Conservation (phyloP, 1,140 invertebrate genomes). For the Pinna nobilis region DNA sequence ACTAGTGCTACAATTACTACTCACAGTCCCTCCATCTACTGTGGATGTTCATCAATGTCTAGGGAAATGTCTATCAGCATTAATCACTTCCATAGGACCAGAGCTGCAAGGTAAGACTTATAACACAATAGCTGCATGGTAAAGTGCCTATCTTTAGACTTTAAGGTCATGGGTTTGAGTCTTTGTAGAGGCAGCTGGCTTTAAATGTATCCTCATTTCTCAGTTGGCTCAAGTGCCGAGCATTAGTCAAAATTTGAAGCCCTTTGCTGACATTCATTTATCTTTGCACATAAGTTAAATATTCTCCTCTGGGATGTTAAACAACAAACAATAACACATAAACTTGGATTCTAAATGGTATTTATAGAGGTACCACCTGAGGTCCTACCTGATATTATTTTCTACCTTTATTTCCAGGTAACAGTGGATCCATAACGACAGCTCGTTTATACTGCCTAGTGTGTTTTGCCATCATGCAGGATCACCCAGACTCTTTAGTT, state of each 20-base stretch:
- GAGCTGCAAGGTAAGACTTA: slow-evolving; percentile 88
- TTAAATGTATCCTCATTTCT: too few relatives aligned
- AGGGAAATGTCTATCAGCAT: slow-evolving; percentile 92
- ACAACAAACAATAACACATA: too few relatives aligned
- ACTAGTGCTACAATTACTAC: slow-evolving; percentile 90
- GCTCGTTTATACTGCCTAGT: slow-evolving; percentile 74
- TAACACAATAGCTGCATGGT: not conserved
- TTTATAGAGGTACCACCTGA: too few relatives aligned
- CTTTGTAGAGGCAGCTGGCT: too few relatives aligned
- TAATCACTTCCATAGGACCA: slow-evolving; percentile 98
- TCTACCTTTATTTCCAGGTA: slow-evolving; percentile 78
- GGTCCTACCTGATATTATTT: slow-evolving; percentile 68
- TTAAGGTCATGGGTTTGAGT: not conserved
- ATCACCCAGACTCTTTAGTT: slow-evolving; percentile 85
- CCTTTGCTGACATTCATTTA: too few relatives aligned
- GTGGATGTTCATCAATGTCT: slow-evolving; percentile 96
- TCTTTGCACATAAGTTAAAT: too few relatives aligned
- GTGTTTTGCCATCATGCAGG: slow-evolving; percentile 93
- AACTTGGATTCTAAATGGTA: too few relatives aligned
- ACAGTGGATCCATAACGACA: slow-evolving; percentile 67
- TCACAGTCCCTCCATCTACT: slow-evolving; percentile 90
- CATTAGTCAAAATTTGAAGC: too few relatives aligned
- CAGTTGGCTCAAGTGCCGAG: too few relatives aligned
- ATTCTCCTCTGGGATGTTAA: too few relatives aligned
- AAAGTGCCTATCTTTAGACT: not conserved